These are phyloP conservation scores for Athalia cordata DNA, from an alignment of 2,888 invertebrate genomes.

Conservation along the genomic window DNA sequence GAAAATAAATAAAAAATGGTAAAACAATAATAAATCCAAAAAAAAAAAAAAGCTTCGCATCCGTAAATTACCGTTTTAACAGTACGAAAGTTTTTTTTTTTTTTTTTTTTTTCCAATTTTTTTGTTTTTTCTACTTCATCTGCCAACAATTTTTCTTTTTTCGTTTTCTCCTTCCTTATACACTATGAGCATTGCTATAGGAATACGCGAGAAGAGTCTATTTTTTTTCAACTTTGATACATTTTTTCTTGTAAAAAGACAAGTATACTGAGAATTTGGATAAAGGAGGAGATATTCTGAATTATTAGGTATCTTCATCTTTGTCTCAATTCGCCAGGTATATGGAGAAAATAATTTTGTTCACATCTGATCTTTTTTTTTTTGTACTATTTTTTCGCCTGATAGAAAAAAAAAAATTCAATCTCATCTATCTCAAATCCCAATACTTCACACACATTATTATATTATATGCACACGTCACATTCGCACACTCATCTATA, in stretches of 20 bases:
- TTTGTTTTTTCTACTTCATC: conserved; percentile 44
- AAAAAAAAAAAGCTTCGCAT: conserved; percentile 31
- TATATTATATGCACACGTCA: no score
- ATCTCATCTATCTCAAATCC: no score
- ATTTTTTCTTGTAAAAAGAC: background rate
- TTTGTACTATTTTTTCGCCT: no score
- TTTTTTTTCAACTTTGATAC: background rate
- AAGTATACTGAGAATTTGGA: no score
- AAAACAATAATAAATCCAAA: background rate
- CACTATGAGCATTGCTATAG: background rate
- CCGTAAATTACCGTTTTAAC: conserved; percentile 17
- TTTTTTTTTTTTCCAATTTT: conserved; percentile 38
- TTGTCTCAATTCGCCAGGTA: no score
- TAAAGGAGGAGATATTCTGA: background rate
- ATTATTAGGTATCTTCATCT: background rate
- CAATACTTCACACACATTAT: no score
- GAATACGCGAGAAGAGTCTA: background rate
- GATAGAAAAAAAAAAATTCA: no score
- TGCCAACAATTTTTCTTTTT: conserved; percentile 48
- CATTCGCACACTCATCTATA: no score
- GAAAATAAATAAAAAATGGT: background rate
- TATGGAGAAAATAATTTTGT: no score
- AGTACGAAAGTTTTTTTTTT: conserved; percentile 28
- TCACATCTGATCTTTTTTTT: no score
- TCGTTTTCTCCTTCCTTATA: background rate